These are phyloP conservation scores for Eleutherodactylus coqui DNA, from an alignment of 2,797 vertebrate species.

Conservation along the genomic window DNA sequence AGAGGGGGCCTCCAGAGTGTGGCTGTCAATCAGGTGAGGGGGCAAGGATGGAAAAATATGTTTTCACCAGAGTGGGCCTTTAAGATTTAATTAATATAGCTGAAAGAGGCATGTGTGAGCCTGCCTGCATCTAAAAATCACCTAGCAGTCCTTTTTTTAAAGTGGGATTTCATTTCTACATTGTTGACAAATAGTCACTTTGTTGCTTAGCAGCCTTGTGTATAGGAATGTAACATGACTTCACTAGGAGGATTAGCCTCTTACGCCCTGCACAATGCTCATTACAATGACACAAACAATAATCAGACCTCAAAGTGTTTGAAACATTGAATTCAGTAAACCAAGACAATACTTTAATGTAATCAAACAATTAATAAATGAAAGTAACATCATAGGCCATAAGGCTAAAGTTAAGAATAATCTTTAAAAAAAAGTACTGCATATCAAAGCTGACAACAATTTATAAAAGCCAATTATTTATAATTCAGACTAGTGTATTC, in stretches of 20 bases:
- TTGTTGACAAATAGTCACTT: conserved; percentile 43
- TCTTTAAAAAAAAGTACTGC: background rate
- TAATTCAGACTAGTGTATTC: background rate
- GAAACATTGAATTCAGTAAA: background rate
- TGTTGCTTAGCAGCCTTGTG: conserved; percentile 48
- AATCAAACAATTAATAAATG: conserved; percentile 7
- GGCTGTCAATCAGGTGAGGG: too few species aligned
- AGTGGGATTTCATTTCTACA: conserved; percentile 23
- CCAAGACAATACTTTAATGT: conserved; percentile 25
- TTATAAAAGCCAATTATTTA: background rate
- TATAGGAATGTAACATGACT: conserved; percentile 31
- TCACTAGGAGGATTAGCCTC: conserved; percentile 19
- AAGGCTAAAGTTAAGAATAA: background rate
- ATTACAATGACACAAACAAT: conserved; percentile 43
- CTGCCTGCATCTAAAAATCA: conserved; percentile 35
- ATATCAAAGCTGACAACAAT: background rate
- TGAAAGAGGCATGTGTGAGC: conserved; percentile 42
- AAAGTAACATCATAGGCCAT: conserved; percentile 5
- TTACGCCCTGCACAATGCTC: background rate
- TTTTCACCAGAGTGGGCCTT: too few species aligned
- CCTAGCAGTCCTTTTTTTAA: conserved; percentile 30
- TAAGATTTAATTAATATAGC: conserved; percentile 45
- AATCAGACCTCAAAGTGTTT: conserved; percentile 14
- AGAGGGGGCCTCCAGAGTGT: too few species aligned
- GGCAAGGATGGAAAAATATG: too few species aligned